Evolutionary conservation across 2,113 vertebrate genomes (phyloP).

Genomic region (Pleuronectes platessa): DNA sequence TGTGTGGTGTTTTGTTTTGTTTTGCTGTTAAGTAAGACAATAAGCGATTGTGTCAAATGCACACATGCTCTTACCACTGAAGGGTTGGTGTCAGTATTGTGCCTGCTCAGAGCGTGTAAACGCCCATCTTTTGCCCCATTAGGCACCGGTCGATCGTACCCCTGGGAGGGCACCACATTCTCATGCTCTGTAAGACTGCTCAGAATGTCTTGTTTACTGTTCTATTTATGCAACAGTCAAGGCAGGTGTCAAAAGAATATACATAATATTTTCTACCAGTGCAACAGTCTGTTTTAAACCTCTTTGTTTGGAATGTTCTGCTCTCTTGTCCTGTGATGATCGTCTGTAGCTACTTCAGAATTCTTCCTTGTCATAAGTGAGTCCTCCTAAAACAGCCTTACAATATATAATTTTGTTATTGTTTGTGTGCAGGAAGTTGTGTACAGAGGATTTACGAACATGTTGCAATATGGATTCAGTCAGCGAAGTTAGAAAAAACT

Average conservation of each 20-base stretch:
- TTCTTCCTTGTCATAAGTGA: too few relatives aligned
- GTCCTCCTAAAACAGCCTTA: too few relatives aligned
- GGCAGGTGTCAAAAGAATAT: neutral
- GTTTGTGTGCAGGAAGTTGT: too few relatives aligned
- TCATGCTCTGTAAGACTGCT: conserved; percentile 47
- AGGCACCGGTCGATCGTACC: conserved; percentile 68
- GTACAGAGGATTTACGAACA: too few relatives aligned
- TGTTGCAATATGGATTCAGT: too few relatives aligned
- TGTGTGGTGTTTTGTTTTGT: conserved; percentile 39
- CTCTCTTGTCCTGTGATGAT: too few relatives aligned
- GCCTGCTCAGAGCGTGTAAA: conserved; percentile 64
- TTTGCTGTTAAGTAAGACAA: conserved; percentile 63
- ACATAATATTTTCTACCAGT: too few relatives aligned
- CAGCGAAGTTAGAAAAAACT: too few relatives aligned
- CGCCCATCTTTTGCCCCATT: conserved; percentile 71
- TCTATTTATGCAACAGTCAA: conserved; percentile 14
- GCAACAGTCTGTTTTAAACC: too few relatives aligned
- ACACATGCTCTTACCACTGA: conserved; percentile 53
- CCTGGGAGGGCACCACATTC: conserved; percentile 56
- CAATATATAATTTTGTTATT: too few relatives aligned
- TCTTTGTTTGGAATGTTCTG: too few relatives aligned
- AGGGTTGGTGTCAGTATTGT: conserved; percentile 61
- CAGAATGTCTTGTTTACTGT: conserved; percentile 24
- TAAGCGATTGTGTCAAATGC: conserved; percentile 68
- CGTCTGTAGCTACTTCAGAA: too few relatives aligned